Percentiles rank a stretch among this genome's conserved stretches.
These are phyloP conservation scores for Escarpia spicata DNA, from an alignment of 2,888 invertebrate species.

Conservation along the genomic window DNA sequence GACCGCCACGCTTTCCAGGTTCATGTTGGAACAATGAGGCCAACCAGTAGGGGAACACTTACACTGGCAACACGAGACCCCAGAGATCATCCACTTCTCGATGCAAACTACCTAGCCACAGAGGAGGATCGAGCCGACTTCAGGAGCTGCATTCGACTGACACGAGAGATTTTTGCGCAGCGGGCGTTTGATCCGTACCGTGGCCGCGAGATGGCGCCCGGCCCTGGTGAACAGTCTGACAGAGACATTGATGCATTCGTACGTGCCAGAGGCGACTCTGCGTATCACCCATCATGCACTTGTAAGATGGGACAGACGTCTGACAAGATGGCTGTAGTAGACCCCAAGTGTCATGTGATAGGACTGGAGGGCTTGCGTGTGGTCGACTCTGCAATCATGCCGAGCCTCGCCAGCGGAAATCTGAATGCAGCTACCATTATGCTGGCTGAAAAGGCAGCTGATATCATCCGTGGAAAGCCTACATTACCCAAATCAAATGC, in stretches of 20 bases:
- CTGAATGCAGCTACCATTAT: constrained; percentile 72
- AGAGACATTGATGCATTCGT: constrained; percentile 63
- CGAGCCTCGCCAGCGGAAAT: constrained; percentile 80
- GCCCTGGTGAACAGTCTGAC: constrained; percentile 54
- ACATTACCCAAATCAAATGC: constrained; percentile 58
- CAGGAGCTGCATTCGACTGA: constrained; percentile 51
- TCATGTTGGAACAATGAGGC: constrained; percentile 74
- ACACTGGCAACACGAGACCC: constrained; percentile 81
- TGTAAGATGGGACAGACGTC: constrained; percentile 75
- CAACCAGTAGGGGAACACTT: constrained; percentile 85
- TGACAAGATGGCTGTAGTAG: constrained; percentile 74
- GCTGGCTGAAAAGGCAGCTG: constrained; percentile 68
- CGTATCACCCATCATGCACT: constrained; percentile 84
- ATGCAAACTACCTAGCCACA: constrained; percentile 87
- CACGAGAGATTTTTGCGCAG: constrained; percentile 61
- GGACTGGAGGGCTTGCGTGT: constrained; percentile 76
- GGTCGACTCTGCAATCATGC: constrained; percentile 84
- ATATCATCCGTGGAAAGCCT: constrained; percentile 63
- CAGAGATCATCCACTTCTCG: constrained; percentile 81
- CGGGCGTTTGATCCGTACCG: constrained; percentile 61
- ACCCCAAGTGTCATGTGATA: constrained; percentile 67
- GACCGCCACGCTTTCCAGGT: constrained; percentile 68
- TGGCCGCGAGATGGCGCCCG: constrained; percentile 55
- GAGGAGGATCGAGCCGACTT: constrained; percentile 69
- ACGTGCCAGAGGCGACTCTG: constrained; percentile 67